phyloP scores from a whole-genome alignment of 2,797 vertebrate species.

The Glossophaga mutica region DNA sequence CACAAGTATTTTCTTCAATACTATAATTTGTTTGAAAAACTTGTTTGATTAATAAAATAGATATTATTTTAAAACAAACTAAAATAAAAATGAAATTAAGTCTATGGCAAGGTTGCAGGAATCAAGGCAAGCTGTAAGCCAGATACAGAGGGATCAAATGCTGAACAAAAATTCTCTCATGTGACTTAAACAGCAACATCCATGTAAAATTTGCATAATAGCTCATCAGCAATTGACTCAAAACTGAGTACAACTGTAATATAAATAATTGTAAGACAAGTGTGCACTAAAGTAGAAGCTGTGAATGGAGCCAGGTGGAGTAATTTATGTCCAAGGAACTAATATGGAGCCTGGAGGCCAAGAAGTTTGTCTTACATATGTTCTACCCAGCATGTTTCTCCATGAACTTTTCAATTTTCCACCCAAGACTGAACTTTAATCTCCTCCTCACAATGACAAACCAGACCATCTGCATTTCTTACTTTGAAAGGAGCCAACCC shows the following conservation, averaged over 20 bases:
- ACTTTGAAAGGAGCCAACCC: neutral
- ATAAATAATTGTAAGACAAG: constrained; percentile 35
- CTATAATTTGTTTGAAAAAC: neutral
- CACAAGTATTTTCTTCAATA: neutral
- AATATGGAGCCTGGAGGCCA: neutral
- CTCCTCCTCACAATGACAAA: neutral
- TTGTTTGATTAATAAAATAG: constrained; percentile 20
- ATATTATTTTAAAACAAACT: neutral
- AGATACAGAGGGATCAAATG: neutral
- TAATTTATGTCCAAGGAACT: neutral
- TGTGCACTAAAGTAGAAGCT: neutral
- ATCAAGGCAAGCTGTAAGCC: neutral
- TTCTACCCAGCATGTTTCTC: neutral
- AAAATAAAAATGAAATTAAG: neutral
- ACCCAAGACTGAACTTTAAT: neutral
- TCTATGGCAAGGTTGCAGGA: neutral
- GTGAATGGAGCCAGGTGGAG: neutral
- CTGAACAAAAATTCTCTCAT: neutral
- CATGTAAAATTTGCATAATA: constrained; percentile 34
- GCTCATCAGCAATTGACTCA: constrained; percentile 4
- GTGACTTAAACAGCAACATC: neutral
- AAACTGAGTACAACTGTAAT: constrained; percentile 5
- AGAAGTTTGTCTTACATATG: neutral
- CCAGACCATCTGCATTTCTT: neutral
- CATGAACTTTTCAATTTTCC: neutral